Conservation (phyloP, 2,113 vertebrate species). For the Mesitornis unicolor region DNA sequence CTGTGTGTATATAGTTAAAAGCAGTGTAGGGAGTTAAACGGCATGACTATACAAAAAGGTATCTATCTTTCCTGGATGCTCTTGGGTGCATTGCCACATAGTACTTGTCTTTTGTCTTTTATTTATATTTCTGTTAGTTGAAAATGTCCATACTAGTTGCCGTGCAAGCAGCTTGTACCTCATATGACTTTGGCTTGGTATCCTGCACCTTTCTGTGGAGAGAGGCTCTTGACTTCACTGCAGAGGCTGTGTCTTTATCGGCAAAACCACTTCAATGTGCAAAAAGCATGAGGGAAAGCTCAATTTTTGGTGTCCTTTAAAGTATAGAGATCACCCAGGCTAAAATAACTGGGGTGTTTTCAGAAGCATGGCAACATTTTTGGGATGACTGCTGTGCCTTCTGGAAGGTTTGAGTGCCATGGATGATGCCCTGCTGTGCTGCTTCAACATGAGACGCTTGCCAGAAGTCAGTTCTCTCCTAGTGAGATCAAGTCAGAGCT, state of each 20-base stretch:
- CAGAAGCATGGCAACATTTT: background rate
- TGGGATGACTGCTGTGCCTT: background rate
- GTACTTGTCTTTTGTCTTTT: background rate
- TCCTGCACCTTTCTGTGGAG: background rate
- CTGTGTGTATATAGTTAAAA: background rate
- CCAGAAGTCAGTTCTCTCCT: background rate
- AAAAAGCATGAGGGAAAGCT: accelerated
- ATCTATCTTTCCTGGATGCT: background rate
- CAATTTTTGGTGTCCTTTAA: background rate
- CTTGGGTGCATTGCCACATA: background rate
- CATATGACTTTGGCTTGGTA: background rate
- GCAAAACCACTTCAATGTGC: accelerated
- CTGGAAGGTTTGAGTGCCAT: background rate
- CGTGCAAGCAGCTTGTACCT: background rate
- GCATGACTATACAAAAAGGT: background rate
- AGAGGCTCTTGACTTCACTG: background rate
- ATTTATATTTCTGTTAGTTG: background rate
- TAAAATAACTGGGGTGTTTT: background rate
- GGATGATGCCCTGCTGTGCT: background rate
- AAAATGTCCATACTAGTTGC: background rate
- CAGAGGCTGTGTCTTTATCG: accelerated
- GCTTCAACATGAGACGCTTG: accelerated
- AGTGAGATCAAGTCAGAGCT: background rate
- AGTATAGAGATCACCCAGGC: background rate
- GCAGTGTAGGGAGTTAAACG: background rate